phyloP scores from a whole-genome alignment of 53 echinoderm and acorn worm genomes.

The Stichopus horrens region DNA sequence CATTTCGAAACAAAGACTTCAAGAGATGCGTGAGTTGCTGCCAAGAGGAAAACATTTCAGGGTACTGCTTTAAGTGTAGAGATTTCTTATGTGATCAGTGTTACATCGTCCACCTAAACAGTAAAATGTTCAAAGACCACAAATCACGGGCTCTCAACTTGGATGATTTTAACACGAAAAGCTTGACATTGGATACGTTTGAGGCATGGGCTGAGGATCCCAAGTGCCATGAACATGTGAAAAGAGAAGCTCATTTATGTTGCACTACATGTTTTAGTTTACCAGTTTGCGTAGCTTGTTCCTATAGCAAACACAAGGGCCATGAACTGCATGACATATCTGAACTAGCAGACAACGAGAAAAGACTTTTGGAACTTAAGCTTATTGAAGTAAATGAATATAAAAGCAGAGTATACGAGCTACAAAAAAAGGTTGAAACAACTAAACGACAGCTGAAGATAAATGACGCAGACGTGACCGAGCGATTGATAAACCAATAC shows the following conservation, averaged over 20 bases:
- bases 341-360: background rate
- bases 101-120: background rate
- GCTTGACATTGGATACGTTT: background rate
- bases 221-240: background rate
- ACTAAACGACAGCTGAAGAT: background rate
- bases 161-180: background rate
- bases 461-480: background rate
- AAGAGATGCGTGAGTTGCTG: background rate
- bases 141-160: background rate
- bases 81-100: background rate
- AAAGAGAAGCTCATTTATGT: background rate
- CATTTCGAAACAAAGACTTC: background rate
- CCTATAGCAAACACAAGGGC: constrained; percentile 3
- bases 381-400: background rate
- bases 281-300: background rate
- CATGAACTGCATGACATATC: constrained; percentile 16
- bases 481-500: background rate
- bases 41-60: background rate
- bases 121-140: background rate
- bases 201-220: background rate
- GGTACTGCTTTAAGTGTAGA: background rate
- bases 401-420: background rate
- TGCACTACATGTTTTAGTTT: background rate
- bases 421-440: background rate
- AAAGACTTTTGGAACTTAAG: background rate